Evolutionary conservation across 2,113 vertebrate genomes (phyloP).

Genomic region (Pica pica): DNA sequence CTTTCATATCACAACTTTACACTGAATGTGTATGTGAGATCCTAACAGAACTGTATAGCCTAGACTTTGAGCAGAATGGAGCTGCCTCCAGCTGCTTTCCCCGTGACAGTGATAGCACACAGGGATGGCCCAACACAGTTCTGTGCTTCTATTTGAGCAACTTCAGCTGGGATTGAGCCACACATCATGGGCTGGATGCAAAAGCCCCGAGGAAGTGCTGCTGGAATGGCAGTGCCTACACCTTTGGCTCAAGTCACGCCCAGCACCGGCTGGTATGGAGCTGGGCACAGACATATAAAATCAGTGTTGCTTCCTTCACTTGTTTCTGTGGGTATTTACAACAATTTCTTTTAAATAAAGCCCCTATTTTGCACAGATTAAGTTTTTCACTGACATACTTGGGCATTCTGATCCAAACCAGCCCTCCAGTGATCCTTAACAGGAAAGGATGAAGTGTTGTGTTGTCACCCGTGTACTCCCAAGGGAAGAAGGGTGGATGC

Average conservation of each 20-base stretch:
- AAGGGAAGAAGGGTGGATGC: neutral
- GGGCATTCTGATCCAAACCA: neutral
- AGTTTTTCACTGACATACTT: neutral
- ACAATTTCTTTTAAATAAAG: neutral
- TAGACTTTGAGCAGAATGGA: neutral
- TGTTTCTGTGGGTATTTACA: neutral
- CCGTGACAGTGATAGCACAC: neutral
- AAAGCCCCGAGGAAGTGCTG: neutral
- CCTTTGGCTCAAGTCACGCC: neutral
- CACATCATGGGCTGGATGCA: neutral
- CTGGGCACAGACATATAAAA: neutral
- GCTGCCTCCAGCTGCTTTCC: neutral
- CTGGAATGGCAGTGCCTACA: neutral
- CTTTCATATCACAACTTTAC: neutral
- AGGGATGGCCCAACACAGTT: neutral
- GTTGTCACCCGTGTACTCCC: rapidly evolving
- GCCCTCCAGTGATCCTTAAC: neutral
- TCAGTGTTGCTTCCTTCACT: neutral
- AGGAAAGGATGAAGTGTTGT: neutral
- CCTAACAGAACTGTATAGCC: neutral
- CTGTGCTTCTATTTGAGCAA: neutral
- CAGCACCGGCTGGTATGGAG: rapidly evolving
- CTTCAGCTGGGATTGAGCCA: neutral
- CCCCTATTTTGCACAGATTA: neutral
- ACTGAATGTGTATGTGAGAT: neutral